phyloP scores from a whole-genome alignment of 1,140 invertebrate species.

The Apis mellifera region Amel_HAv3.1 CM009942.2:10808501-10809000 shows the following conservation, averaged over 20 bases:
- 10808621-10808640: conserved; percentile 19
- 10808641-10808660: conserved; percentile 9
- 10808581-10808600: conserved; percentile 12
- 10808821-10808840: too few species aligned
- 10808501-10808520: conserved; percentile 45
- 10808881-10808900: conserved; percentile 16
- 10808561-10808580: conserved; percentile 38
- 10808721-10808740: neutral
- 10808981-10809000: conserved; percentile 40
- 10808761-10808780: too few species aligned
- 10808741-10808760: neutral
- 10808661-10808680: neutral
- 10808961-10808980: conserved; percentile 52
- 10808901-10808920: conserved; percentile 8
- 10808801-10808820: too few species aligned
- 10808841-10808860: neutral
- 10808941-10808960: conserved; percentile 46
- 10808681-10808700: neutral
- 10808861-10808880: conserved; percentile 4
- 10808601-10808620: conserved; percentile 24
- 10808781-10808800: too few species aligned
- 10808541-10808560: conserved; percentile 47
- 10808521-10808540: conserved; percentile 37
- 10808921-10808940: conserved; percentile 52
- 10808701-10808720: neutral